Conservation (phyloP, 1,140 invertebrate genomes). For the Antheraea mylitta region DNA sequence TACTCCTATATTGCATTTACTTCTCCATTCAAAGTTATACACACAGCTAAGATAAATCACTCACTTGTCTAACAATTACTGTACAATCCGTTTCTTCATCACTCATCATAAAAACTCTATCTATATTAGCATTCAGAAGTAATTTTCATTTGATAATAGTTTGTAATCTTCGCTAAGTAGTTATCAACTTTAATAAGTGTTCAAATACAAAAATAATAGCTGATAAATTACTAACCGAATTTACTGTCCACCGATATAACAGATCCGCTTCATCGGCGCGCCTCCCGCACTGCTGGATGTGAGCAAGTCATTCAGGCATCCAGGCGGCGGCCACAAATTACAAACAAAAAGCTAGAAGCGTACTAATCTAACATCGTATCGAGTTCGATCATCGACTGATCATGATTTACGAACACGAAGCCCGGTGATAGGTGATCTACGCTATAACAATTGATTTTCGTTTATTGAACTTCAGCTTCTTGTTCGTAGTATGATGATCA, state of each 20-base stretch:
- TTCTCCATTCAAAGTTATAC: too few relatives aligned
- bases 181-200: conserved; percentile 11
- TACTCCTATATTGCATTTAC: too few relatives aligned
- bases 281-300: conserved; percentile 22
- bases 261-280: conserved; percentile 33
- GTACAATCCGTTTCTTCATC: too few relatives aligned
- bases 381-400: conserved; percentile 65
- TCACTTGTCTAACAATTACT: too few relatives aligned
- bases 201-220: conserved; percentile 39
- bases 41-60: too few relatives aligned
- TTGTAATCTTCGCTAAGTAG: background rate
- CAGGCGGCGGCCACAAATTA: conserved; percentile 61
- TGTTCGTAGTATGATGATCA: background rate
- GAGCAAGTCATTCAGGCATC: conserved; percentile 65
- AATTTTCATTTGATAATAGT: too few relatives aligned
- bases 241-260: conserved; percentile 36
- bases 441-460: conserved; percentile 57
- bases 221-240: conserved; percentile 45
- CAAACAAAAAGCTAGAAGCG: conserved; percentile 70
- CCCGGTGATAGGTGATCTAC: conserved; percentile 62
- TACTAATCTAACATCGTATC: conserved; percentile 72
- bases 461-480: conserved; percentile 33
- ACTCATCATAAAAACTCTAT: too few relatives aligned
- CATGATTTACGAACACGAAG: conserved; percentile 69
- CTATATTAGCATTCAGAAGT: too few relatives aligned